Base-by-base conservation (phyloP, 2,888 invertebrate genomes). In the Acanthopleura granulata region DNA sequence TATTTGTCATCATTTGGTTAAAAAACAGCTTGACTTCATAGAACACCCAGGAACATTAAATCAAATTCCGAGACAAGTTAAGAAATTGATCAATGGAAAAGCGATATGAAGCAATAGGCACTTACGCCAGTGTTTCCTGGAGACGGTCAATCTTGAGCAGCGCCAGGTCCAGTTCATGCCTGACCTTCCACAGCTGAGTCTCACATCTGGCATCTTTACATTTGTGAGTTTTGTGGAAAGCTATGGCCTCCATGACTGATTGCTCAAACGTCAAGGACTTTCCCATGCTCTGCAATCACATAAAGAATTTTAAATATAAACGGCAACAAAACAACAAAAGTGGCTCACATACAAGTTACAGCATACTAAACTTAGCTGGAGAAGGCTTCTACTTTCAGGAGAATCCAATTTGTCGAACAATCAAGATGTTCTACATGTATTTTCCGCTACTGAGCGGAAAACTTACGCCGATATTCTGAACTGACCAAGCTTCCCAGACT, bases 131-230 rank as follows among this genome's bases (percentile, higher is more conserved):
- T 88, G 95, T 94, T 89, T 95, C 95, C 87, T 97, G 95, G 86
- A 97, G 92, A 90, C 96, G 95, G 77, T 95, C 94, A 84, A 96
- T 95, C 86, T 95, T 93, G 85, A 96, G 92, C 84, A 94, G 93
- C 0, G 97, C 95, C 91, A 96, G 94, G 90, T 97, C 96, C 84
- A 97, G 92, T 89, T 97, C 96, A 89, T 97, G 95, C 85, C 95
- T 94, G 71, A 96, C 95, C 88, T 96, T 96, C 96, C 97, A 97
- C 80, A 97, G 80, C 76, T 89, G 87, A 14, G 89, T 89, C 77
- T 90, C 89, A 83, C 90, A 90, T 16, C 88, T 78, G 1, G 88
- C 94, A 91, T 95, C 95, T 76, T 93, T 93, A 90, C 95, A 94
- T 76, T 94, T 93, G 89, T 95, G 95, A 86, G 94, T 93, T 82